These are phyloP conservation scores for Orthonyx spaldingii DNA, from an alignment of 2,113 vertebrate genomes.

Conservation along the genomic window DNA sequence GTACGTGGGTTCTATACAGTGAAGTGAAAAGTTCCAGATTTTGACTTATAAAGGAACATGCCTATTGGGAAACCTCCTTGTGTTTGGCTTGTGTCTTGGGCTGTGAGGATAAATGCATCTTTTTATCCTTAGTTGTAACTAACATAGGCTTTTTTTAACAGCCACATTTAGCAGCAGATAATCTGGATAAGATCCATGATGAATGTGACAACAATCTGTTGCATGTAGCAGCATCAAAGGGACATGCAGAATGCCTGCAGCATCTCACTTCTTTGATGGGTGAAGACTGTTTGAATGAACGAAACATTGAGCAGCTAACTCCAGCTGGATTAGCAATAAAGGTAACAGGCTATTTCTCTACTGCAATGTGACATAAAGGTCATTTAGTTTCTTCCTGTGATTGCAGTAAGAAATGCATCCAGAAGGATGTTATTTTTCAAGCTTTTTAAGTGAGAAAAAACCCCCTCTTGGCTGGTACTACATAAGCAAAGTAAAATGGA, in stretches of 20 bases:
- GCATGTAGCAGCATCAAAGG: slow-evolving; percentile 87
- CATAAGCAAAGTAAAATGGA: not conserved
- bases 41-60: not conserved
- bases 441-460: not conserved
- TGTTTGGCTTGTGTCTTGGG: not conserved
- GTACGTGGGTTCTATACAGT: not conserved
- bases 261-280: slow-evolving; percentile 98
- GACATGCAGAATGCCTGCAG: slow-evolving; percentile 92
- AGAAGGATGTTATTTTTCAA: not conserved
- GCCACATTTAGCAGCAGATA: slow-evolving; percentile 94
- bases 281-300: slow-evolving; percentile 91
- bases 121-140: not conserved
- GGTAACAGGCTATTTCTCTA: slow-evolving; percentile 66
- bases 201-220: slow-evolving; percentile 92
- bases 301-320: slow-evolving; percentile 88
- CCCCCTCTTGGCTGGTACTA: not conserved
- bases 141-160: slow-evolving; percentile 38
- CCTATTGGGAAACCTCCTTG: not conserved
- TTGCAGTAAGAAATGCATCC: not conserved
- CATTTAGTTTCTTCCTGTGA: not conserved
- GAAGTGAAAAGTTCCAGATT: not conserved
- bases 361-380: not conserved
- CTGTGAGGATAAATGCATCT: not conserved
- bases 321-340: slow-evolving; percentile 94
- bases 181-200: slow-evolving; percentile 92